Evolutionary conservation across 2,113 vertebrate species (phyloP).

Genomic region (Eudyptes chrysolophus): DNA sequence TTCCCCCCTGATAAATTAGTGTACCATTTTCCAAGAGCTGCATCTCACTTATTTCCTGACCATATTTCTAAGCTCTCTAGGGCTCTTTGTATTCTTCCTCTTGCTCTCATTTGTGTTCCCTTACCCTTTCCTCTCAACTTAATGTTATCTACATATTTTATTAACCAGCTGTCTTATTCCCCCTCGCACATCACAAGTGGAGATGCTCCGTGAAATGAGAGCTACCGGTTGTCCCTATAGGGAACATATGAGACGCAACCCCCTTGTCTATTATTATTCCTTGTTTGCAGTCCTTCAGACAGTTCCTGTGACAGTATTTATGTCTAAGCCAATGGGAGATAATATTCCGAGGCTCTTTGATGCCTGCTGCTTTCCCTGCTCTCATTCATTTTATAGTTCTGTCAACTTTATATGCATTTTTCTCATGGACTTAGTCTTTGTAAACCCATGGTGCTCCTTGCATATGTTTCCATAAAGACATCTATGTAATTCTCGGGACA

Average conservation of each 20-base stretch:
- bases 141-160: constrained; percentile 40
- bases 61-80: neutral
- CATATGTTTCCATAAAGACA: neutral
- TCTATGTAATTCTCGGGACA: neutral
- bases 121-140: neutral
- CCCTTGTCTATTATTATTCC: neutral
- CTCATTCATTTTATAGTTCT: neutral
- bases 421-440: neutral
- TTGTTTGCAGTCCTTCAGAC: constrained; percentile 15
- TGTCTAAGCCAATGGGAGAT: constrained; percentile 17
- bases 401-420: neutral
- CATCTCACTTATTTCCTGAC: neutral
- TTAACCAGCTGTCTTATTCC: constrained; percentile 17
- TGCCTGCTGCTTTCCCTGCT: constrained; percentile 25
- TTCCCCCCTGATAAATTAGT: neutral
- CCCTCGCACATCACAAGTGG: neutral
- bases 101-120: neutral
- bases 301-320: constrained; percentile 20
- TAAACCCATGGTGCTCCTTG: neutral
- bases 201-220: neutral
- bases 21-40: neutral
- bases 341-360: constrained; percentile 43
- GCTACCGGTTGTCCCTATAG: neutral
- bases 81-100: neutral
- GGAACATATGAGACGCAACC: neutral